These are phyloP conservation scores for Solen grandis DNA, from an alignment of 1,140 invertebrate species.

Conservation along the genomic window DNA sequence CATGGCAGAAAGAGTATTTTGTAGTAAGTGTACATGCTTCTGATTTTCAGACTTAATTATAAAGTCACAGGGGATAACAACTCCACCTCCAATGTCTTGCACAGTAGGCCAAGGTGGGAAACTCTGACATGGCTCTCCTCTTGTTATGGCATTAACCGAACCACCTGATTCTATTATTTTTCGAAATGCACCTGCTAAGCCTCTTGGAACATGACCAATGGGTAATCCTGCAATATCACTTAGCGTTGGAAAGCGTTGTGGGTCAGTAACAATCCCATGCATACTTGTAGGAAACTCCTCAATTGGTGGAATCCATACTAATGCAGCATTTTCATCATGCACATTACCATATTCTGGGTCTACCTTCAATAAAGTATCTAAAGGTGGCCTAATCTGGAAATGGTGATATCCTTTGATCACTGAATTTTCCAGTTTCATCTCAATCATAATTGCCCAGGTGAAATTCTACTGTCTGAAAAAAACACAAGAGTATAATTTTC, in stretches of 20 bases:
- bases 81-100: conserved; percentile 29
- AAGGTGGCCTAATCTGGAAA: conserved; percentile 39
- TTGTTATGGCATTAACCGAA: conserved; percentile 1
- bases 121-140: conserved; percentile 30
- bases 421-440: conserved; percentile 21
- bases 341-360: conserved; percentile 49
- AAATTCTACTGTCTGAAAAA: too few species aligned
- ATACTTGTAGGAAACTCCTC: neutral
- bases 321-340: conserved; percentile 33
- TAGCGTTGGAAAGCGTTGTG: conserved; percentile 5
- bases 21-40: conserved; percentile 4
- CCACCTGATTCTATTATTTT: conserved; percentile 39
- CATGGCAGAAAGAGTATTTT: neutral
- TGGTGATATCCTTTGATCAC: conserved; percentile 48
- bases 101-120: conserved; percentile 46
- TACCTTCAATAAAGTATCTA: neutral
- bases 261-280: conserved; percentile 33
- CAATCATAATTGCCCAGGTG: too few species aligned
- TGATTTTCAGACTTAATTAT: neutral
- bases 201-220: conserved; percentile 49
- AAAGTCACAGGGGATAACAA: conserved; percentile 24
- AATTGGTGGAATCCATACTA: conserved; percentile 38
- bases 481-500: too few species aligned
- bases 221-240: conserved; percentile 49
- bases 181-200: conserved; percentile 25